Percentiles rank a stretch among this genome's conserved stretches.
phyloP scores from a whole-genome alignment of 2,113 vertebrate species.

The Myiozetetes cayanensis region DNA sequence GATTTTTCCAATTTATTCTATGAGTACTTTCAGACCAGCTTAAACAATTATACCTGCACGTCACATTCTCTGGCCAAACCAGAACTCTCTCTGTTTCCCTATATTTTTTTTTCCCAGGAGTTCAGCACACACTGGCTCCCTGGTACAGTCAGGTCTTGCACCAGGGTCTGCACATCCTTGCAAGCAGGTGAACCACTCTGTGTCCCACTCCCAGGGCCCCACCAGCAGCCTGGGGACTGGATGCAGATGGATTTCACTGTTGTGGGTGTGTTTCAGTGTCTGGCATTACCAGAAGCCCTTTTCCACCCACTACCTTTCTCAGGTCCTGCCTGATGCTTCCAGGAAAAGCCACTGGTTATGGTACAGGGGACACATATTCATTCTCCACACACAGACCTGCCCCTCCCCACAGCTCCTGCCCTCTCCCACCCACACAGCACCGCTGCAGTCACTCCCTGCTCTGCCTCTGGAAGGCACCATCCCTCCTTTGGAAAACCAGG shows the following conservation, averaged over 20 bases:
- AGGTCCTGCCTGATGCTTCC: background rate
- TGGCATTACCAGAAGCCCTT: background rate
- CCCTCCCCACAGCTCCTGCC: background rate
- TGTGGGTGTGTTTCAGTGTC: background rate
- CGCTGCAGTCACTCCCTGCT: background rate
- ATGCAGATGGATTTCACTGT: background rate
- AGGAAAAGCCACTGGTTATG: background rate
- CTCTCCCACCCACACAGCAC: background rate
- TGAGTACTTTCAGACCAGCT: background rate
- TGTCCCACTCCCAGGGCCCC: background rate
- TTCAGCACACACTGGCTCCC: background rate
- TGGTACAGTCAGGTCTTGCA: background rate
- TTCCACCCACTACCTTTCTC: background rate
- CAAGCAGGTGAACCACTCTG: rapidly evolving
- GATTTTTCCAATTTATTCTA: background rate
- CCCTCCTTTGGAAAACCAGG: background rate
- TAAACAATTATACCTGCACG: background rate
- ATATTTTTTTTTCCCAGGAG: background rate
- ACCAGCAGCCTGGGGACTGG: background rate
- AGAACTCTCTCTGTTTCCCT: background rate
- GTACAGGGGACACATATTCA: background rate
- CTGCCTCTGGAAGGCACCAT: background rate
- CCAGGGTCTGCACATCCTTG: background rate
- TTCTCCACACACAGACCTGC: background rate
- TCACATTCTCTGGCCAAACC: background rate